Evolutionary conservation across 1,140 invertebrate genomes (phyloP), one percentile per base, ranked within the genome.

Genomic region (Lucilia cuprina): DNA sequence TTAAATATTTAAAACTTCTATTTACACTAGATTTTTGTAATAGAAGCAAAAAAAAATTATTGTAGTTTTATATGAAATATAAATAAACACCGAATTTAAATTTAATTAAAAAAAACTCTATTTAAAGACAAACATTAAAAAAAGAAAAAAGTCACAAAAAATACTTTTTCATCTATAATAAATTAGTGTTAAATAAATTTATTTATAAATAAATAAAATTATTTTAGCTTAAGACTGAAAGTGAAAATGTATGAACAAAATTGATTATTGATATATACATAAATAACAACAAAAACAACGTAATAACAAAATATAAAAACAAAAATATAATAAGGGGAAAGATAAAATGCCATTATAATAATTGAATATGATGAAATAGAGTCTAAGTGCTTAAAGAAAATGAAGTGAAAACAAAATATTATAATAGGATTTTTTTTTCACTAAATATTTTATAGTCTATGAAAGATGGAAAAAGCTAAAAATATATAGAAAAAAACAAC

Each of bases 311-410:
- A 70, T 12, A 70, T 70, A 70, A 70, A 70, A 65, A 65, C 8
- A 65, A 17, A n/a, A 10, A 70, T 12, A 5, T 19, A 70, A 78
- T 9, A 78, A 78, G 35, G 75, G 75, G 75, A 78, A 78, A 78
- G 75, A 41, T 19, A 78, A 78, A 78, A 78, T 35, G 75, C 75
- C 75, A 78, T 78, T 78, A 78, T 21, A 70, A 70, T 21, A 70
- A 70, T 70, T 70, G 5, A 21, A 70, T 70, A 70, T 25, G 19
- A 70, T 25, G n/a, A 60, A 60, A 17, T 60, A 60, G 55, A 60
- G 19, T 70, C 9, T 70, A 70, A 70, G 65, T 70, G 60, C 65
- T 70, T 70, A 70, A 70, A 60, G 14, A 60, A 60, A 70, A 70
- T 21, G 8, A 12, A 21, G 41, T 41, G 41, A 41, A 41, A 41